These are phyloP conservation scores for Ceratina australensis DNA, from an alignment of 1,140 invertebrate species.

Conservation along the genomic window DNA sequence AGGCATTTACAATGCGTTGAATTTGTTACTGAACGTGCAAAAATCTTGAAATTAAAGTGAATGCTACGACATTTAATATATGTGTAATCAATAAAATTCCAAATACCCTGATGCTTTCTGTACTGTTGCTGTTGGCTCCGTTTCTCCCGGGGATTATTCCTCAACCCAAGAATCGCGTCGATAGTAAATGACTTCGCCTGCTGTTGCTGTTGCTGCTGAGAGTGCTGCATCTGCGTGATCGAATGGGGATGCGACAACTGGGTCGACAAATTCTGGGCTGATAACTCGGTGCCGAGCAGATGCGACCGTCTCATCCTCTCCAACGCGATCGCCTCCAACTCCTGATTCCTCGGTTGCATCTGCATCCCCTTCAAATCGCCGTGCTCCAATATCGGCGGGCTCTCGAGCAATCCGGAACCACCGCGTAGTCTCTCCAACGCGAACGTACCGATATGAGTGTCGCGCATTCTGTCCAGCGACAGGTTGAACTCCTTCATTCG, in stretches of 20 bases:
- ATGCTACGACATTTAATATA: too few species aligned
- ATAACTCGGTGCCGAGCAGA: conserved; percentile 66
- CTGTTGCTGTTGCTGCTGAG: conserved; percentile 74
- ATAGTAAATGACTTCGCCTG: conserved; percentile 87
- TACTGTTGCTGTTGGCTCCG: conserved; percentile 68
- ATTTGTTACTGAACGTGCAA: too few species aligned
- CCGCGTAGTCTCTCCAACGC: conserved; percentile 62
- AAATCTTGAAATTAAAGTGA: too few species aligned
- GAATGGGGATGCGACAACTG: conserved; percentile 70
- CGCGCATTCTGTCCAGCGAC: conserved; percentile 64
- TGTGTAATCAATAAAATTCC: neutral
- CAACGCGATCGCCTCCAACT: conserved; percentile 70
- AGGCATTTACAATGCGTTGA: too few species aligned
- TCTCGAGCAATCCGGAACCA: conserved; percentile 59
- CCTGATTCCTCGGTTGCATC: conserved; percentile 66
- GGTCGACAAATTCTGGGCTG: conserved; percentile 68
- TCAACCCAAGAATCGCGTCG: conserved; percentile 88
- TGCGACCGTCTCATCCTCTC: conserved; percentile 73
- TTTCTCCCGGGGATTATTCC: conserved; percentile 75
- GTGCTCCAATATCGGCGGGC: conserved; percentile 62
- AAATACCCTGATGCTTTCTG: conserved; percentile 73
- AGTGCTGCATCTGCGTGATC: conserved; percentile 68
- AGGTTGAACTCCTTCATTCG: conserved; percentile 67
- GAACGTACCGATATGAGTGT: conserved; percentile 58
- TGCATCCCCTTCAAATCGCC: conserved; percentile 68